A percentile compares a stretch with the other conserved stretches of the same genome.
Conservation (phyloP, 2,113 vertebrate genomes). For the Hippoglossus stenolepis region DNA sequence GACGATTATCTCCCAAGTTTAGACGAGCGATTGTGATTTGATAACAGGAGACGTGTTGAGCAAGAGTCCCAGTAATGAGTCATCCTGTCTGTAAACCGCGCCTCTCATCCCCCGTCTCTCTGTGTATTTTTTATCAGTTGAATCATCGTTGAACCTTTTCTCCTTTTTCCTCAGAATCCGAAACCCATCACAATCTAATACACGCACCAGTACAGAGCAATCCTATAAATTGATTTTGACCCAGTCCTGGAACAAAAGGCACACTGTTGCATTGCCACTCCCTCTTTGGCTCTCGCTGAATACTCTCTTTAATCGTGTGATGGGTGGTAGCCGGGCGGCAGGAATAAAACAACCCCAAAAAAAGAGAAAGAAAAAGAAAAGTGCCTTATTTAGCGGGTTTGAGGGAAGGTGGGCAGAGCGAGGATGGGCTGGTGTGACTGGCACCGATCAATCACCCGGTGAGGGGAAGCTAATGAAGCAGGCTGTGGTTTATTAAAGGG, state of each 20-base stretch:
- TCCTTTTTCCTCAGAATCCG: slow-evolving; percentile 26
- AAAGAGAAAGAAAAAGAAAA: slow-evolving; percentile 69
- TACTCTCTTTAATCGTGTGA: slow-evolving; percentile 90
- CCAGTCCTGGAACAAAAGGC: slow-evolving; percentile 89
- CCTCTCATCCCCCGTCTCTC: slow-evolving; percentile 50
- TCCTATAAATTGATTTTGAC: slow-evolving; percentile 79
- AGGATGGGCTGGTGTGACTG: slow-evolving; percentile 89
- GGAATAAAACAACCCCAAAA: neutral
- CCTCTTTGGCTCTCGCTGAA: slow-evolving; percentile 92
- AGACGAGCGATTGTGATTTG: slow-evolving; percentile 18
- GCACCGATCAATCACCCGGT: slow-evolving; percentile 93
- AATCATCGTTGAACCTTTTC: slow-evolving; percentile 46
- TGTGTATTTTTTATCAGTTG: slow-evolving; percentile 37
- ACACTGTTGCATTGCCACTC: slow-evolving; percentile 90
- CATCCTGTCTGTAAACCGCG: slow-evolving; percentile 54
- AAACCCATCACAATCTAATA: slow-evolving; percentile 65
- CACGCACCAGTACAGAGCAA: slow-evolving; percentile 53
- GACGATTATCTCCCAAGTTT: neutral
- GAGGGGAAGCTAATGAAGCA: slow-evolving; percentile 83
- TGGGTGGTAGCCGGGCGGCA: slow-evolving; percentile 85
- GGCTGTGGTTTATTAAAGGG: slow-evolving; percentile 79
- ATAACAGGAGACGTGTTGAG: slow-evolving; percentile 47
- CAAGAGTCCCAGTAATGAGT: slow-evolving; percentile 55
- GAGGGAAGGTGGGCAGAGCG: slow-evolving; percentile 83
- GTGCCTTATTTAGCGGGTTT: slow-evolving; percentile 86